Base-by-base conservation (phyloP, 2,888 invertebrate genomes). In the Hyles lineata region DNA sequence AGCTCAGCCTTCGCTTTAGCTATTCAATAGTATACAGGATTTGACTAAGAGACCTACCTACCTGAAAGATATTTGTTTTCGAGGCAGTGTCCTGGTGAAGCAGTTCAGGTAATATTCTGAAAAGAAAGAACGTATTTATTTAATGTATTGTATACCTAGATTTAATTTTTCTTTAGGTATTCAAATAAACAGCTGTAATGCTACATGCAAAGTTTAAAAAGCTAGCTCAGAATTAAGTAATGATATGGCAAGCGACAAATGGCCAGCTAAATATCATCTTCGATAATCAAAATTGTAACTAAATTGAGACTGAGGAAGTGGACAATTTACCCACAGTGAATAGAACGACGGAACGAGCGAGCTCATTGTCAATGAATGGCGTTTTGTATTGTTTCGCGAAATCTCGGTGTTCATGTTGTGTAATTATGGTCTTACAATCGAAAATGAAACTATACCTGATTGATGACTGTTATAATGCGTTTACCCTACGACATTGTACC, bases 371-470 rank as follows among this genome's bases (percentile, higher is more conserved):
- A 23, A 60, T 60, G 78, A 79, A 81, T 84, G 84, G 82, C 82
- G 83, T 78, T 79, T 77, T 79, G 79, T 80, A 85, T 85, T 85
- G 82, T 84, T 86, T 82, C 82, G 79, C 80, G 80, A 80, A 84
- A 84, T 80, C 85, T 79, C 82, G 85, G 83, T 84, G 85, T 86
- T 80, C 83, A 84, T 85, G 83, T 78, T 78, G 74, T 70, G 76
- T 73, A 81, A 83, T 84, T 83, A 83, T 77, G 75, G 67, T 76
- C 74, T 73, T 71, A 76, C 73, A 77, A 76, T 76, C 75, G 72
- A 15, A 23, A 50, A 67, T 43, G 2, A 17, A 23, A 43, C 43
- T 35, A 43, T 43, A 43, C 15, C 15, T 3, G 43, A 43, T 43
- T 43, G 43, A 43, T 43, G 43, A 43, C 43, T 43, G 43, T 11